These are phyloP conservation scores for Andrena hattorfiana DNA, from an alignment of 2,888 invertebrate species.

Conservation along the genomic window DNA sequence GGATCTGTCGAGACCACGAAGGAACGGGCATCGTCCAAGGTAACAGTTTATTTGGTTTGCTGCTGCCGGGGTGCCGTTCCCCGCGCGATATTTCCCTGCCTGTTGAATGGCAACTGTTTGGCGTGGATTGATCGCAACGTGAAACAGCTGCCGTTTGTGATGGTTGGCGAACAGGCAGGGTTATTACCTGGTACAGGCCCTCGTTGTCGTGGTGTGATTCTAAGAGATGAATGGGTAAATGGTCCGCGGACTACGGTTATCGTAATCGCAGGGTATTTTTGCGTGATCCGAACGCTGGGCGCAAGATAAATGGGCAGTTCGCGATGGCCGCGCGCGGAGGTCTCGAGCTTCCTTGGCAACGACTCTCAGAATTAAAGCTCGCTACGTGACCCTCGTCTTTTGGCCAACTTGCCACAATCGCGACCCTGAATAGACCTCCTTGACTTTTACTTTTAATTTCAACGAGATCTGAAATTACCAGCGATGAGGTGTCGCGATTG, in stretches of 20 bases:
- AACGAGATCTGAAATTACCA: conserved; percentile 28
- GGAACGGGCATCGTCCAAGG: conserved; percentile 60
- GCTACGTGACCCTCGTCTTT: conserved; percentile 61
- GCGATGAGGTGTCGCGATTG: neutral
- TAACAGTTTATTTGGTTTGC: conserved; percentile 39
- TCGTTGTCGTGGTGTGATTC: neutral
- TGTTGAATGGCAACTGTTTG: neutral
- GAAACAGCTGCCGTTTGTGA: neutral
- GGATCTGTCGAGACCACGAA: conserved; percentile 74
- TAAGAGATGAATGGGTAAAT: neutral
- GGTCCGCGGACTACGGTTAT: neutral
- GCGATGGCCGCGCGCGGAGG: conserved; percentile 20
- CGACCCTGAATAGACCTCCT: conserved; percentile 69
- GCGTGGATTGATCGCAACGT: neutral
- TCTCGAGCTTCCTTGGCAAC: conserved; percentile 64
- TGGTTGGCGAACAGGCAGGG: conserved; percentile 2
- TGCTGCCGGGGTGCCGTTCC: too few relatives aligned
- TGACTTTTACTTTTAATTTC: conserved; percentile 67
- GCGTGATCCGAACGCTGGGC: neutral
- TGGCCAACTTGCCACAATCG: conserved; percentile 66
- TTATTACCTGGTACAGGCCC: neutral
- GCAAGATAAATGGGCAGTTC: conserved; percentile 11
- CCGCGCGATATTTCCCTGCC: too few relatives aligned
- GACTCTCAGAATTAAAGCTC: conserved; percentile 35
- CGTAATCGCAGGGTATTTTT: neutral